Evolutionary conservation across 2,888 invertebrate species (phyloP).

Genomic region (Metellina segmentata): DNA sequence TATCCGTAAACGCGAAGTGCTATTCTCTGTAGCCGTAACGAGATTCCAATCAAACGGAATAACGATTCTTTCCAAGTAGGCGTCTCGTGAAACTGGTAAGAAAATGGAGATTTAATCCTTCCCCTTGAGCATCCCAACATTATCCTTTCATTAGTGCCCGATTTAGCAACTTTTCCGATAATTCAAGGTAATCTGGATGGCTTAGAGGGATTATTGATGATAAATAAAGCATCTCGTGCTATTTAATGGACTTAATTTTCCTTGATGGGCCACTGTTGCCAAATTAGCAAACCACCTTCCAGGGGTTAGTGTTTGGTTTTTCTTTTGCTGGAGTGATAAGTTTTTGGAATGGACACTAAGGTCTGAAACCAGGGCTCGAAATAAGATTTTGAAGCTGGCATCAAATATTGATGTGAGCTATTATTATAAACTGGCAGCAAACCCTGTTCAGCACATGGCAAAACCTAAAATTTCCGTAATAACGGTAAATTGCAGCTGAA

Average conservation of each 20-base stretch:
- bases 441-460: too few species aligned
- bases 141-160: slow-evolving; percentile 32
- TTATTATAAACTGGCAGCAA: too few species aligned
- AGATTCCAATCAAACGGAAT: neutral
- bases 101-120: slow-evolving; percentile 43
- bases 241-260: slow-evolving; percentile 53
- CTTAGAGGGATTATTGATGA: slow-evolving; percentile 50
- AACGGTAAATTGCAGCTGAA: too few species aligned
- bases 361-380: too few species aligned
- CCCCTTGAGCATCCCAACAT: slow-evolving; percentile 38
- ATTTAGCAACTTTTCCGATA: slow-evolving; percentile 57
- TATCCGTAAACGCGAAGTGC: too few species aligned
- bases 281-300: slow-evolving; percentile 28
- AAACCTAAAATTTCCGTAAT: too few species aligned
- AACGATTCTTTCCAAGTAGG: neutral
- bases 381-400: too few species aligned
- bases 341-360: neutral
- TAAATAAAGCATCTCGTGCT: slow-evolving; percentile 27
- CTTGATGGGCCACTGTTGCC: slow-evolving; percentile 25
- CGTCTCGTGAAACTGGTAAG: slow-evolving; percentile 24
- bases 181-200: slow-evolving; percentile 34
- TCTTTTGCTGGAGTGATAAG: neutral
- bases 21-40: too few species aligned
- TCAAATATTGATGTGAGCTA: too few species aligned
- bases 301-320: neutral